Evolutionary conservation across 1,140 invertebrate species (phyloP).

Genomic region (Ptiloglossa arizonensis): DNA sequence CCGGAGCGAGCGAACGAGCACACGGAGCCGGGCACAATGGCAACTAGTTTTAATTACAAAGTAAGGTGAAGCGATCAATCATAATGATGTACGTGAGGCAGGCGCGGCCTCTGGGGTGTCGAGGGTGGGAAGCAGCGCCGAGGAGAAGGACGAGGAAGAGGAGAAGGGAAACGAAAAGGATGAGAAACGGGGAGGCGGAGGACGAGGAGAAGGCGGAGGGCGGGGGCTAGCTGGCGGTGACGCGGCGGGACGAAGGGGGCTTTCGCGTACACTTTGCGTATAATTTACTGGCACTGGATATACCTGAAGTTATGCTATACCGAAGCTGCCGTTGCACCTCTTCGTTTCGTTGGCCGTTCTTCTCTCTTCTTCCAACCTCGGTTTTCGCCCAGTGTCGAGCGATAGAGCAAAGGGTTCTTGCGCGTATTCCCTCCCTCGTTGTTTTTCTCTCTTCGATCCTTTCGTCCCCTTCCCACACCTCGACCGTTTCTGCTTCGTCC

Average conservation of each 20-base stretch:
- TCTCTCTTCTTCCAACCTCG: constrained; percentile 52
- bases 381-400: constrained; percentile 43
- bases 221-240: constrained; percentile 60
- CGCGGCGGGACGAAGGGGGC: constrained; percentile 72
- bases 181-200: constrained; percentile 43
- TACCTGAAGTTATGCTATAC: constrained; percentile 81
- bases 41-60: constrained; percentile 83
- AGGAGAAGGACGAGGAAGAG: constrained; percentile 49
- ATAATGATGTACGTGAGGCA: constrained; percentile 83
- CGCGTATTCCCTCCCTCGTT: constrained; percentile 8
- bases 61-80: constrained; percentile 83
- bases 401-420: constrained; percentile 57
- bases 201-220: constrained; percentile 63
- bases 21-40: constrained; percentile 77
- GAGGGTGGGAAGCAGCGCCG: constrained; percentile 65
- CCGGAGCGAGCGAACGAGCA: constrained; percentile 53
- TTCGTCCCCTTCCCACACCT: constrained; percentile 7
- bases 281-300: constrained; percentile 82
- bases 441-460: constrained; percentile 32
- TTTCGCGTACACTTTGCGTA: constrained; percentile 82
- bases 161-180: constrained; percentile 61
- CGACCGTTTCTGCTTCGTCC: background rate
- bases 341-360: constrained; percentile 53
- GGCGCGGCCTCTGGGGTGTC: constrained; percentile 78
- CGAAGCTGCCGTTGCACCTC: constrained; percentile 69